Conservation (phyloP, 2,888 invertebrate species). For the Hololepta plana region DNA sequence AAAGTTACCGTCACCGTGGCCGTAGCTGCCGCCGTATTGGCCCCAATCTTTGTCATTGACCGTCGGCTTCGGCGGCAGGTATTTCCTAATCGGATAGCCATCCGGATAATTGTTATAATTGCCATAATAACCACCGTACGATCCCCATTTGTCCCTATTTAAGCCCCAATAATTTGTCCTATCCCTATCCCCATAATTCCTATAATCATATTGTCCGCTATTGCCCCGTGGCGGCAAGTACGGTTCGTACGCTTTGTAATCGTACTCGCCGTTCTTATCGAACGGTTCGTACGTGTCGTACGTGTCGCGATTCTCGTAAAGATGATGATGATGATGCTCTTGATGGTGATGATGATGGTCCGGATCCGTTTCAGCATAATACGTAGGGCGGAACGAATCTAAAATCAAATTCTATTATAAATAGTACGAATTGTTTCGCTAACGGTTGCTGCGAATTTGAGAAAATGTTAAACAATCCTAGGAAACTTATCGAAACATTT, state of each 20-base stretch:
- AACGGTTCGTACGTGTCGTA: slow-evolving; percentile 4
- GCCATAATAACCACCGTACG: slow-evolving; percentile 43
- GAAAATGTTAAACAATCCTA: no score
- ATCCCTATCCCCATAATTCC: slow-evolving; percentile 16
- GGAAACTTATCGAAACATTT: no score
- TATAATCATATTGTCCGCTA: slow-evolving; percentile 4
- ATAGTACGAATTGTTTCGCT: no score
- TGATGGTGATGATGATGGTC: no score
- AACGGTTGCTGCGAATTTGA: no score
- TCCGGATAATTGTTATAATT: slow-evolving; percentile 11
- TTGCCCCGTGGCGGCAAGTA: slow-evolving; percentile 13
- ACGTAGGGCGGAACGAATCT: no score
- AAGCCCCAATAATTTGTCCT: slow-evolving; percentile 17
- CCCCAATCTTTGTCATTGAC: slow-evolving; percentile 22
- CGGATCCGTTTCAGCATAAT: no score
- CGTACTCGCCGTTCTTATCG: slow-evolving; percentile 6
- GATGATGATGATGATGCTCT: slow-evolving; percentile 1
- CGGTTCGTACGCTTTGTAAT: slow-evolving; percentile 12
- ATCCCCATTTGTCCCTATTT: slow-evolving; percentile 33
- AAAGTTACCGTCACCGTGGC: slow-evolving; percentile 14
- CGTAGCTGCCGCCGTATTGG: slow-evolving; percentile 22
- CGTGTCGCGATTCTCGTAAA: neutral
- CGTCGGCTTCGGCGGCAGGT: slow-evolving; percentile 14
- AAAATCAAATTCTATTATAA: no score
- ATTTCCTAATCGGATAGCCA: slow-evolving; percentile 6